These are phyloP conservation scores for Enteromius trimaculatus DNA, from an alignment of 2,797 vertebrate genomes.

Conservation along the genomic window DNA sequence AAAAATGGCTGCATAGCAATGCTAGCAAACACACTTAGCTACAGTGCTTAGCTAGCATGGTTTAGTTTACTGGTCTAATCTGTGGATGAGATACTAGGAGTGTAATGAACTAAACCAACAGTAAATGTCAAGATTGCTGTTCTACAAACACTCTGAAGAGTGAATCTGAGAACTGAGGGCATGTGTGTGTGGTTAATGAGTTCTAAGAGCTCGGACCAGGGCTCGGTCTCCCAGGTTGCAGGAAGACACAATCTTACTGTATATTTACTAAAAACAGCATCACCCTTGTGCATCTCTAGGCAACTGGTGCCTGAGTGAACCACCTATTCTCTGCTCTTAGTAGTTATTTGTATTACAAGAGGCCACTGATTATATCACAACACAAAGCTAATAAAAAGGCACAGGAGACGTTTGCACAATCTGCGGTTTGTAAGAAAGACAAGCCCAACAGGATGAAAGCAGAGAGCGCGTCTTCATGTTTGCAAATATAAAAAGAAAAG, in stretches of 20 bases:
- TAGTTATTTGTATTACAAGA: conserved; percentile 38
- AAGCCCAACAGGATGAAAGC: conserved; percentile 23
- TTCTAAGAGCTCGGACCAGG: neutral
- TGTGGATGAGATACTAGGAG: too few relatives aligned
- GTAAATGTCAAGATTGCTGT: neutral
- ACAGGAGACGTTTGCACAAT: neutral
- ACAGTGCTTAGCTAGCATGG: neutral
- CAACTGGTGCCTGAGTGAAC: conserved; percentile 55
- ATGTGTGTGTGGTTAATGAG: conserved; percentile 22
- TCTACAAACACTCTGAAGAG: neutral
- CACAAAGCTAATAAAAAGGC: conserved; percentile 21
- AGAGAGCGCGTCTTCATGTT: neutral
- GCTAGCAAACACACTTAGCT: neutral
- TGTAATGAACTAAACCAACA: neutral
- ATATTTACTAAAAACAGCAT: conserved; percentile 19
- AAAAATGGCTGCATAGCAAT: conserved; percentile 7
- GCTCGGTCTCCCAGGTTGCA: conserved; percentile 32
- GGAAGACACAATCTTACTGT: neutral
- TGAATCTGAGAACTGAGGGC: neutral
- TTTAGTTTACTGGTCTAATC: neutral
- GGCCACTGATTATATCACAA: conserved; percentile 35
- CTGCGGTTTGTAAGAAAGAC: neutral
- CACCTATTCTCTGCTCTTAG: conserved; percentile 25
- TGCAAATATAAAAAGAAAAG: conserved; percentile 14
- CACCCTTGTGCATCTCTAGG: conserved; percentile 41